A percentile compares a stretch with the other conserved stretches of the same genome.
These are phyloP conservation scores for Plecotus auritus DNA, from an alignment of 2,113 vertebrate genomes.

Conservation along the genomic window DNA sequence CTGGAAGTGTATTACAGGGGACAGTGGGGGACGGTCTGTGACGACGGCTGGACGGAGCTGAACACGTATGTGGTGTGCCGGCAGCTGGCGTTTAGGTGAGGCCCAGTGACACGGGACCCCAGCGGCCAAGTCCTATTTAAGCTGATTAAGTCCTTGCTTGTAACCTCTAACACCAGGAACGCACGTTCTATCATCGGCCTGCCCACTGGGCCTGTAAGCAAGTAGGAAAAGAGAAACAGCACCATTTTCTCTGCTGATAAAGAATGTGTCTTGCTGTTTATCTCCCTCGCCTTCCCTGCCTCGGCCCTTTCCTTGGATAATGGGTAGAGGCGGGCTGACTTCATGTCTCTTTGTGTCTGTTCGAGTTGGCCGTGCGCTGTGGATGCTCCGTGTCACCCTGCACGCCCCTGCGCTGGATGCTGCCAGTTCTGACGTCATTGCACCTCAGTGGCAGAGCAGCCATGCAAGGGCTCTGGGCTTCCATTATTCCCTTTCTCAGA, in stretches of 20 bases:
- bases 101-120: not conserved
- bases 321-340: not conserved
- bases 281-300: not conserved
- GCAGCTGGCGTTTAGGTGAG: conserved; percentile 96
- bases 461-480: not conserved
- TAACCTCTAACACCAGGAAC: not conserved
- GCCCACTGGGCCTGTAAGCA: not conserved
- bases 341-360: not conserved
- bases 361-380: not conserved
- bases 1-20: conserved; percentile 90
- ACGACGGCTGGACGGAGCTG: conserved; percentile 91
- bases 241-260: not conserved
- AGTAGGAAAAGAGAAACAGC: not conserved
- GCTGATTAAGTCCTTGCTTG: not conserved
- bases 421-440: conserved; percentile 26
- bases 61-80: conserved; percentile 91
- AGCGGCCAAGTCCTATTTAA: not conserved
- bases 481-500: not conserved
- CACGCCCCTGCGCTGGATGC: not conserved
- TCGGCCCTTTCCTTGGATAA: not conserved
- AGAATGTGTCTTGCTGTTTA: not conserved
- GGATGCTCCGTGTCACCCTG: not conserved
- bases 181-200: not conserved
- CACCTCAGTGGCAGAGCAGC: not conserved
- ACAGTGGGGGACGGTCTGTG: conserved; percentile 94